Evolutionary conservation across 1,140 invertebrate species (phyloP).

Genomic region (Drosophila arizonae): DNA sequence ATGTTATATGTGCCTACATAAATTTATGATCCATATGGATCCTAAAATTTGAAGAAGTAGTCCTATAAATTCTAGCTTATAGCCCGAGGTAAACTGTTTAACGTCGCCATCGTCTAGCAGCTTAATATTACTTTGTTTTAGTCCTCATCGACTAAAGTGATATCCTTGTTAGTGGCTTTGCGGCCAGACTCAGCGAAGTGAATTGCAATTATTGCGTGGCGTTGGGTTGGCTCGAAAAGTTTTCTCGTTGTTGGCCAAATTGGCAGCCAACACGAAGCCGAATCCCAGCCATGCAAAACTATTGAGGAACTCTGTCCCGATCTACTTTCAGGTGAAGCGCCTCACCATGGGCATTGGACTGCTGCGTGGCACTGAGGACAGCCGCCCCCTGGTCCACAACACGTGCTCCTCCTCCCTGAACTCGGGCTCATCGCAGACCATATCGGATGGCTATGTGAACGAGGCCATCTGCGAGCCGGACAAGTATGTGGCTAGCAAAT

Average conservation of each 20-base stretch:
- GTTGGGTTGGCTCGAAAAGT: conserved; percentile 54
- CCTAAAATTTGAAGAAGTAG: no score
- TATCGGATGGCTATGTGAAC: conserved; percentile 91
- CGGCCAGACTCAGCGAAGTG: conserved; percentile 17
- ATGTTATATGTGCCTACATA: no score
- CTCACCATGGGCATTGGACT: conserved; percentile 82
- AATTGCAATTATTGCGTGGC: conserved; percentile 62
- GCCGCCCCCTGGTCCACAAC: conserved; percentile 85
- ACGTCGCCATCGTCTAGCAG: not conserved
- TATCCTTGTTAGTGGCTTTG: conserved; percentile 67
- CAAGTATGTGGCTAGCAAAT: conserved; percentile 83
- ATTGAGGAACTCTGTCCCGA: not conserved
- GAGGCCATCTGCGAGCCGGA: conserved; percentile 87
- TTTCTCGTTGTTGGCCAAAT: conserved; percentile 45
- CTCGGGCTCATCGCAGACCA: conserved; percentile 84
- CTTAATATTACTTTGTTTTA: conserved; percentile 8
- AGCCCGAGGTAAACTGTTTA: no score
- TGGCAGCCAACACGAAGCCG: conserved; percentile 54
- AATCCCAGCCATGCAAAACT: conserved; percentile 50
- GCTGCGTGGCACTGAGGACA: conserved; percentile 84
- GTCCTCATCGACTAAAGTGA: conserved; percentile 59
- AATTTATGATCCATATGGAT: no score
- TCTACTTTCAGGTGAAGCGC: conserved; percentile 73
- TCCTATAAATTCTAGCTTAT: no score
- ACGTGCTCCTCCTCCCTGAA: conserved; percentile 84